Conservation (phyloP, 2,797 vertebrate species). For the Eutrigla gurnardus region DNA sequence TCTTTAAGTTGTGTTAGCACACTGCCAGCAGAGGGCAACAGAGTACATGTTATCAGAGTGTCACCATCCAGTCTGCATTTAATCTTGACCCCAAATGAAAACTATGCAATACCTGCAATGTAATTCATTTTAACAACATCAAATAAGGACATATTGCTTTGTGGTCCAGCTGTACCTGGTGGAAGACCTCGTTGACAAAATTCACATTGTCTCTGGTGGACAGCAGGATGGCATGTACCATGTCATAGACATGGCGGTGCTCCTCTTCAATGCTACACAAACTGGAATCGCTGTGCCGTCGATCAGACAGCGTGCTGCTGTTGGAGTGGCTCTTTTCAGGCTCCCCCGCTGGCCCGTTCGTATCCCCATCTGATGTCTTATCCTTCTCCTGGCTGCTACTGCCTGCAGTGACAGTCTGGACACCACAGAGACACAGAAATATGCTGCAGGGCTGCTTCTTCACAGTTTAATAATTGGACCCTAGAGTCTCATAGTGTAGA, state of each 20-base stretch:
- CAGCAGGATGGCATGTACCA: slow-evolving; percentile 94
- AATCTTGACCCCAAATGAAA: not conserved
- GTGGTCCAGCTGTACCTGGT: slow-evolving; percentile 85
- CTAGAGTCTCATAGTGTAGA: slow-evolving; percentile 9
- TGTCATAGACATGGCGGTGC: slow-evolving; percentile 91
- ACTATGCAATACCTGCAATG: not conserved
- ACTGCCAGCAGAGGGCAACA: slow-evolving; percentile 76
- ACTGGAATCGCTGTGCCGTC: slow-evolving; percentile 92
- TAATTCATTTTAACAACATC: not conserved
- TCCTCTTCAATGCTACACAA: slow-evolving; percentile 97
- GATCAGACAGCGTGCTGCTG: slow-evolving; percentile 92
- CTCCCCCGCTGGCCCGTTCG: slow-evolving; percentile 75
- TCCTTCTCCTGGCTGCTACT: slow-evolving; percentile 89
- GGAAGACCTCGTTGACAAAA: slow-evolving; percentile 99
- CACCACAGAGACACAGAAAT: slow-evolving; percentile 35
- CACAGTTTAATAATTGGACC: slow-evolving; percentile 8
- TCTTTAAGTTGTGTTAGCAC: not conserved
- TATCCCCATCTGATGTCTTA: slow-evolving; percentile 84
- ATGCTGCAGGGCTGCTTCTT: not conserved
- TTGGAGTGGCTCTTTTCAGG: slow-evolving; percentile 92
- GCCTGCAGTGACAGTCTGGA: slow-evolving; percentile 88
- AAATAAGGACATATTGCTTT: not conserved
- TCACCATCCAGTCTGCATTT: not conserved
- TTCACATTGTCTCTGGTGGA: slow-evolving; percentile 97
- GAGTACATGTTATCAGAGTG: slow-evolving; percentile 25